These are phyloP conservation scores for Drosophila mimica DNA, from an alignment of 2,888 invertebrate genomes.

Conservation along the genomic window DNA sequence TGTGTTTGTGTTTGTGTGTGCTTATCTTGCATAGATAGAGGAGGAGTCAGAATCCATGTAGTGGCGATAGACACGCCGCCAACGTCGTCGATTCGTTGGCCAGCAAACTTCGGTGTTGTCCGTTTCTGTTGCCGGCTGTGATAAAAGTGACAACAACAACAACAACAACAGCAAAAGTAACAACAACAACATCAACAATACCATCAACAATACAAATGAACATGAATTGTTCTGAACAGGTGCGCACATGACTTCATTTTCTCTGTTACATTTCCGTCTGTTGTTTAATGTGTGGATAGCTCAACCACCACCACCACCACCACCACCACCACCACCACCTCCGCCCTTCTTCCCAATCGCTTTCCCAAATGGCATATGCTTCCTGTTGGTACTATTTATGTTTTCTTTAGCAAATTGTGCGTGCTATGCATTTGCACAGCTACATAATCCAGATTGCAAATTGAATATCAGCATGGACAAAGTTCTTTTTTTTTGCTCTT, in stretches of 20 bases:
- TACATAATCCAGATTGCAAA: constrained; percentile 28
- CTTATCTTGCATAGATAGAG: constrained; percentile 31
- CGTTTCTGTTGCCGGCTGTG: constrained; percentile 45
- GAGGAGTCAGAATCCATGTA: constrained; percentile 51
- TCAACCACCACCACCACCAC: not conserved
- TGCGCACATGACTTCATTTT: constrained; percentile 79
- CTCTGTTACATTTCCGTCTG: constrained; percentile 63
- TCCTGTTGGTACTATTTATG: constrained; percentile 69
- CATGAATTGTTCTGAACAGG: constrained; percentile 79
- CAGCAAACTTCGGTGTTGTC: constrained; percentile 61
- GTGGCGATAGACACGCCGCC: constrained; percentile 75
- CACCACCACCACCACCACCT: not conserved
- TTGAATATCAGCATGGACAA: constrained; percentile 46
- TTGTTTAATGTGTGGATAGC: constrained; percentile 51
- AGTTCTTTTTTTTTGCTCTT: constrained; percentile 25
- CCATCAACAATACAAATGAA: constrained; percentile 77
- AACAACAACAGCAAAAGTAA: constrained; percentile 18
- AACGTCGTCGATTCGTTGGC: constrained; percentile 51
- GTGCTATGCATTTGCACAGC: constrained; percentile 57
- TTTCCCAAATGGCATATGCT: constrained; percentile 54
- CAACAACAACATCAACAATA: constrained; percentile 30
- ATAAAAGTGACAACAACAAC: constrained; percentile 46
- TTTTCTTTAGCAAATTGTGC: constrained; percentile 77
- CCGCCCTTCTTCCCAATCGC: not conserved
- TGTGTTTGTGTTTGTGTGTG: constrained; percentile 6